Evolutionary conservation across 2,113 vertebrate species (phyloP), one percentile per base, ranked within the genome.

Genomic region (Ceuthmochares aereus): DNA sequence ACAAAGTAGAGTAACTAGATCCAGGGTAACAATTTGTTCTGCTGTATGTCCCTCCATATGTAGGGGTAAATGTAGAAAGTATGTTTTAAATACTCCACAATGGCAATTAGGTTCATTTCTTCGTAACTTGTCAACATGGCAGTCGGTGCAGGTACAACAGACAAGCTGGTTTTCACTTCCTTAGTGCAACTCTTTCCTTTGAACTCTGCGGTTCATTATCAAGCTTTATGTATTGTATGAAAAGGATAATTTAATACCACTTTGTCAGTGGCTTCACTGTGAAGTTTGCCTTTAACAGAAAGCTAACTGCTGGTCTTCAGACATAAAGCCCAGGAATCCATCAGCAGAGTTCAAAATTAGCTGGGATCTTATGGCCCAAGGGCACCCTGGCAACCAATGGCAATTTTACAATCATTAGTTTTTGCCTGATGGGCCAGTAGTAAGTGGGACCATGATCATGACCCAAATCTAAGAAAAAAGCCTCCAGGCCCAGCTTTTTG

Each of bases 381-480:
- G 96, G 77, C 70, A 81, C 55, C 19, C 45, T 77, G 76, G 92
- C 88, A 92, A 95, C 73, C 88, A 97, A 94, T 58, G 37, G 54
- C 92, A 93, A 93, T 91, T 95, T 90, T 74, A 59, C 70, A 96
- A 96, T 91, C 89, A 95, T 96, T 97, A 87, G 34, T 30, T 95
- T 95, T 87, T 86, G 43, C 76, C 78, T 95, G 83, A 82, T 78
- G 62, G 86, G 80, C 83, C 81, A 72, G 47, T 56, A 67, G 68
- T 80, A 90, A 97, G 80, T 89, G 45, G n/a, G 66, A 78, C 76
- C 54, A 75, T 34, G 58, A 90, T 93, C 95, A 89, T 87, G 90
- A 96, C 80, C 95, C 86, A 96, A 95, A 97, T 97, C 93, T 96
- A 77, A 93, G 78, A 45, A 89, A 96, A 95, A 93, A 73, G 72